phyloP scores from a whole-genome alignment of 2,888 invertebrate genomes.

The Zootermopsis nevadensis region DNA sequence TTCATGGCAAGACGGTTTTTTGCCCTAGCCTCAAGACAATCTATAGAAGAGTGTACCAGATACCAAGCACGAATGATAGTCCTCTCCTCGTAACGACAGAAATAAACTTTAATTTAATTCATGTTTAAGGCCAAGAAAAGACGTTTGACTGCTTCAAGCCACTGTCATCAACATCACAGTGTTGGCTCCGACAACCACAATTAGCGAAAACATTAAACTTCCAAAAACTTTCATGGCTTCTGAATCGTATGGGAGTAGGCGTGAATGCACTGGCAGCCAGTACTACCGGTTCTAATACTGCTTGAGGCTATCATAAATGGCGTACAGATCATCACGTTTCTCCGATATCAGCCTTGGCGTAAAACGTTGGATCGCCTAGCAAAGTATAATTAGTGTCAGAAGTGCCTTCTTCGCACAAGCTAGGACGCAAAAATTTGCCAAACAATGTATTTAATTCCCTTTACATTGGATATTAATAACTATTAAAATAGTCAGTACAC shows the following conservation, averaged over 20 bases:
- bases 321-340: background rate
- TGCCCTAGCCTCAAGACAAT: no score
- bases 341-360: background rate
- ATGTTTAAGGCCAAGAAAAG: background rate
- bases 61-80: no score
- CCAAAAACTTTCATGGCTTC: background rate
- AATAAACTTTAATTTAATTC: background rate
- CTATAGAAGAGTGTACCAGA: no score
- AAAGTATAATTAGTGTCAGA: background rate
- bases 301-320: background rate
- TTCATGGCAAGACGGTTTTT: no score
- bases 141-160: background rate
- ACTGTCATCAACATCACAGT: background rate
- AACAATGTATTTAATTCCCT: no score
- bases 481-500: no score
- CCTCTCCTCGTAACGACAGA: background rate
- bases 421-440: no score
- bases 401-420: no score
- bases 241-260: background rate
- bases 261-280: background rate
- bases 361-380: background rate
- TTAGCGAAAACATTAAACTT: background rate
- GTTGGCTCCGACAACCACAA: background rate
- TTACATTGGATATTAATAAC: no score
- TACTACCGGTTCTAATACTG: background rate